Percentiles rank a stretch among this genome's conserved stretches.
Evolutionary conservation across 2,797 vertebrate genomes (phyloP).

Genomic region (Otus scops): DNA sequence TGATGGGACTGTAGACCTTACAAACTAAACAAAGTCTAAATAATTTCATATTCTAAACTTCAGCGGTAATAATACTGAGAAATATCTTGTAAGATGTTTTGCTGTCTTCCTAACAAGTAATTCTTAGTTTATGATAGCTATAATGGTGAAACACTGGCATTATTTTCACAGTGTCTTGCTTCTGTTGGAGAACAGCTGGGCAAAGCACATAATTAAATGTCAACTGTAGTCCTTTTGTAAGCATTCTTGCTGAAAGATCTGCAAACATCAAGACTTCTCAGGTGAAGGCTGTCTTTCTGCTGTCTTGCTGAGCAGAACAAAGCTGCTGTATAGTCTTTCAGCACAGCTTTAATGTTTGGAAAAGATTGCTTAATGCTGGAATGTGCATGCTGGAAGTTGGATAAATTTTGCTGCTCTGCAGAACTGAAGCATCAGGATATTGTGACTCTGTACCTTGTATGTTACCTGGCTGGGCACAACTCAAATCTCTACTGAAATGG

Average conservation of each 20-base stretch:
- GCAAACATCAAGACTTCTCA: not conserved
- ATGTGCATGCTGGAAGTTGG: not conserved
- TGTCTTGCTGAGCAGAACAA: not conserved
- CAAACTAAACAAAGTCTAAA: not conserved
- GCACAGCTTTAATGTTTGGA: not conserved
- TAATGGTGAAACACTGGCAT: not conserved
- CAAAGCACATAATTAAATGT: not conserved
- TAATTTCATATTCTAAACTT: not conserved
- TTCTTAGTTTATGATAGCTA: not conserved
- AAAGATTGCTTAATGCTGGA: not conserved
- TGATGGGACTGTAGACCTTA: not conserved
- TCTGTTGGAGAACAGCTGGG: not conserved
- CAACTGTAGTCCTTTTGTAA: not conserved
- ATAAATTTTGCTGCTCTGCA: not conserved
- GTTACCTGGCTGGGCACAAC: not conserved
- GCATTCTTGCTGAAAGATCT: not conserved
- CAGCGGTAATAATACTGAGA: not conserved
- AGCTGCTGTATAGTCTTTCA: not conserved
- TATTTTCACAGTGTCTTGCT: not conserved
- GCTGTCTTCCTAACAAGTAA: not conserved
- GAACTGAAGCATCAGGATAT: not conserved
- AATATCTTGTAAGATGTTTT: not conserved
- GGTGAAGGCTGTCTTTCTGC: not conserved
- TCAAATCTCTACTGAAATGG: not conserved
- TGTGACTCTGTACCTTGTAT: not conserved